A percentile compares a stretch with the other conserved stretches of the same genome.
These are phyloP conservation scores for Epiblema foenella DNA, from an alignment of 2,888 invertebrate species.

Conservation along the genomic window DNA sequence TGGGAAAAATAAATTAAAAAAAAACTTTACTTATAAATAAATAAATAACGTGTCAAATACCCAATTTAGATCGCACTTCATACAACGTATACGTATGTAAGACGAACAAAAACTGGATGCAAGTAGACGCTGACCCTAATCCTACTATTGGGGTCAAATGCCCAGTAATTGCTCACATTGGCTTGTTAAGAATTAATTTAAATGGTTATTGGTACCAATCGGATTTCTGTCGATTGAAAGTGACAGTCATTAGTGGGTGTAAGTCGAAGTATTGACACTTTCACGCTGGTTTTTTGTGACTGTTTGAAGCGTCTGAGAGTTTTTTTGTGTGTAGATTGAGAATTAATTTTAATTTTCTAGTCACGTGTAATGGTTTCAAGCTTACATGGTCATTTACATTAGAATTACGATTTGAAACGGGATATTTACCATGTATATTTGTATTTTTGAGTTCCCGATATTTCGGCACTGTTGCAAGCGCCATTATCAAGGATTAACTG, in stretches of 20 bases:
- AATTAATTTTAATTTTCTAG: background rate
- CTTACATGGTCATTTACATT: no score
- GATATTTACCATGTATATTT: no score
- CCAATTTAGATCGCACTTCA: conserved; percentile 1
- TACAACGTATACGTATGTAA: conserved; percentile 9
- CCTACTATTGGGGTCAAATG: conserved; percentile 54
- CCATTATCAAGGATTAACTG: no score
- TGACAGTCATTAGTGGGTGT: conserved; percentile 46
- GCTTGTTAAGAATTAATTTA: conserved; percentile 64
- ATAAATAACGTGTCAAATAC: no score
- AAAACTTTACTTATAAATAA: no score
- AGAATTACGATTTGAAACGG: no score
- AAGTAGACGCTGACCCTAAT: conserved; percentile 61
- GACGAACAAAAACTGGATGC: conserved; percentile 47
- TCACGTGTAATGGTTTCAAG: background rate
- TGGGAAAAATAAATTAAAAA: no score
- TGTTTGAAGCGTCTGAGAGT: conserved; percentile 1
- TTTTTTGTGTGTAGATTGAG: background rate
- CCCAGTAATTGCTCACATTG: conserved; percentile 56
- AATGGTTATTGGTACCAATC: conserved; percentile 64
- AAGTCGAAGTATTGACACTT: conserved; percentile 39
- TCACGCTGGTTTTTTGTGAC: conserved; percentile 27
- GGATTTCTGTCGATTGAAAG: conserved; percentile 56
- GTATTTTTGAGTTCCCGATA: no score
- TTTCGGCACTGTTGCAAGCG: no score